Evolutionary conservation across 2,797 vertebrate species (phyloP), one percentile per base, ranked within the genome.

Genomic region (Petrocephalus schoutedeni): DNA sequence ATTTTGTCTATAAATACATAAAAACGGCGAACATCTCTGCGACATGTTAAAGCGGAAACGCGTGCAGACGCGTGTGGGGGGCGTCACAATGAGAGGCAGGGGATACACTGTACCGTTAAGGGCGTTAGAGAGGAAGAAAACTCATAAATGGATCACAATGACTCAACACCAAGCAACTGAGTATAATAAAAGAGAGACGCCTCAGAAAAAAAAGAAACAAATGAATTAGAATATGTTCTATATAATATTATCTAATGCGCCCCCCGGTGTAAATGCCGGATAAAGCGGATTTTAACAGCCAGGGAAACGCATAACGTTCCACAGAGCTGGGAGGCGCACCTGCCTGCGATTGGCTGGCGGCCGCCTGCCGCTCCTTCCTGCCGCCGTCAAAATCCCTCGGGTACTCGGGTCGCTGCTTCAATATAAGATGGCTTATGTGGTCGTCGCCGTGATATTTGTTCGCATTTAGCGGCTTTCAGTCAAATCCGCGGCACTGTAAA

Each of bases 341-440:
- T 6, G 71, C 36, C 71, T 45, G 71, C 71, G 71, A 74, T 41
- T 74, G 71, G 71, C 71, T 41, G 32, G 36, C 28, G 67, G n/a
- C 36, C 53, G 51, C 51, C 80, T 23, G 45, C 45, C n/a, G 80
- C 67, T 74, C 36, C 16, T n/a, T 51, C 82, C 45, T 10, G 53
- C 51, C 10, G 51, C n/a, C 82, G 23, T 56, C n/a, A 6, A 32
- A 85, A 85, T 28, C 53, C 82, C 53, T n/a, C 82, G 14, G 49
- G 82, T 51, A 85, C 82, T 85, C 16, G 51, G 82, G 82, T 85
- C 82, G 14, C 82, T 53, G 82, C 53, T 85, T 85, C 51, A 54
- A 85, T 85, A 85, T 85, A 85, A 85, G 49, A 54, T 23, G 21
- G 82, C 82, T 85, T 85, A 85, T 85, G 49, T 54, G 82, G 32